A percentile compares a stretch with the other conserved stretches of the same genome.
Conservation (phyloP, 2,888 invertebrate genomes). For the Platycheirus albimanus region DNA sequence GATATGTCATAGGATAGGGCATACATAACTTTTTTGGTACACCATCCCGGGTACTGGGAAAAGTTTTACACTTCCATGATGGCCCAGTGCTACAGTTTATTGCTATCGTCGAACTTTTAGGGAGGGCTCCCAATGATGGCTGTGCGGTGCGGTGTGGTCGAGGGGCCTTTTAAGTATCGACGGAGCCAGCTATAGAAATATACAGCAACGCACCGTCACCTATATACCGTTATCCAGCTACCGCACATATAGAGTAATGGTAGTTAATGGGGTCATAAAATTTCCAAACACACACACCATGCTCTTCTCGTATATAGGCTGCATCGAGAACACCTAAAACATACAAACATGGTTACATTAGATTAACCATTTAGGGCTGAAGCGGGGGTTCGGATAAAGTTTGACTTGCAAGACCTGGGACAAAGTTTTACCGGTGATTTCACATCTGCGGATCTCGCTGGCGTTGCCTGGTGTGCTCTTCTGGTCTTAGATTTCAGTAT, state of each 20-base stretch:
- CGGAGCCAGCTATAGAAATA: conserved; percentile 23
- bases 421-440: conserved; percentile 68
- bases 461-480: conserved; percentile 9
- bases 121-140: conserved; percentile 39
- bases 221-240: conserved; percentile 25
- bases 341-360: conserved; percentile 68
- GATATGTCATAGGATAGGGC: conserved; percentile 56
- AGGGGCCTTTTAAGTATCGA: conserved; percentile 47
- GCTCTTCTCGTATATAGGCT: conserved; percentile 25
- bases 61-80: conserved; percentile 67
- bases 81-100: conserved; percentile 71
- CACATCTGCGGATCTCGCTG: conserved; percentile 53
- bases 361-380: conserved; percentile 67
- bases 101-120: conserved; percentile 70
- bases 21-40: conserved; percentile 54
- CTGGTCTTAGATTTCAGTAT: neutral
- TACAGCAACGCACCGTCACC: conserved; percentile 33
- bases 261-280: conserved; percentile 73
- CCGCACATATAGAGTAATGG: conserved; percentile 54
- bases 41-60: conserved; percentile 46
- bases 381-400: conserved; percentile 41
- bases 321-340: conserved; percentile 55
- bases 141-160: conserved; percentile 54
- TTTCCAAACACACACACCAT: conserved; percentile 30
- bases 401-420: conserved; percentile 48